These are phyloP conservation scores for Leptopilina clavipes DNA, from an alignment of 1,140 invertebrate species.

Conservation along the genomic window DNA sequence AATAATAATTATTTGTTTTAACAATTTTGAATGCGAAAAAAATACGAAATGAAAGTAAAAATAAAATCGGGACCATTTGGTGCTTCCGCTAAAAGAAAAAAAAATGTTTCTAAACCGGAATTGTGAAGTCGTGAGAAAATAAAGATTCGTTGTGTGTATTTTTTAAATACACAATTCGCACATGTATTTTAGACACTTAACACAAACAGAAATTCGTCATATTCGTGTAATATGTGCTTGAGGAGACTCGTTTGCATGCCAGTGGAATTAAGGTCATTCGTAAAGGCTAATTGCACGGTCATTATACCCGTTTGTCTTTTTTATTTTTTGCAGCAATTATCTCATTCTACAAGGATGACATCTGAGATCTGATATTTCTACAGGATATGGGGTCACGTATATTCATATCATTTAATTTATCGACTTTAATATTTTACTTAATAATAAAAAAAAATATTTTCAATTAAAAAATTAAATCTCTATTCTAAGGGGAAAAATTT, in stretches of 20 bases:
- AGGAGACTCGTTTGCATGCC: constrained; percentile 5
- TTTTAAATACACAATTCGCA: constrained; percentile 6
- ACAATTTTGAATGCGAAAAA: not conserved
- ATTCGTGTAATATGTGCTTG: not conserved
- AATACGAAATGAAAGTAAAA: not conserved
- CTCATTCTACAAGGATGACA: constrained; percentile 22
- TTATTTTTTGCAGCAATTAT: constrained; percentile 7
- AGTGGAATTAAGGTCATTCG: constrained; percentile 36
- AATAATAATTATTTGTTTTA: not conserved
- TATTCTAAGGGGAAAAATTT: too few relatives aligned
- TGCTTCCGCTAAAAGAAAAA: not conserved
- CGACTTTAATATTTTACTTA: not conserved
- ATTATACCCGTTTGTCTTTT: constrained; percentile 35
- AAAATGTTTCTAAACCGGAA: not conserved
- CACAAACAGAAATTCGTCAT: constrained; percentile 10
- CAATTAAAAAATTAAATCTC: too few relatives aligned
- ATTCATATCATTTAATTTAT: not conserved
- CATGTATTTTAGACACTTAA: not conserved
- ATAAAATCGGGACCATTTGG: not conserved
- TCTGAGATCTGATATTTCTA: constrained; percentile 7
- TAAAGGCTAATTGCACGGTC: constrained; percentile 40
- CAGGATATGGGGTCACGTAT: constrained; percentile 2
- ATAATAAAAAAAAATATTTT: not conserved
- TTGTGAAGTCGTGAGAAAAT: not conserved
- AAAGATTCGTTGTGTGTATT: not conserved